A percentile compares a stretch with the other conserved stretches of the same genome.
Evolutionary conservation across 2,888 invertebrate genomes (phyloP).

Genomic region (Phanerotoma sp.): DNA sequence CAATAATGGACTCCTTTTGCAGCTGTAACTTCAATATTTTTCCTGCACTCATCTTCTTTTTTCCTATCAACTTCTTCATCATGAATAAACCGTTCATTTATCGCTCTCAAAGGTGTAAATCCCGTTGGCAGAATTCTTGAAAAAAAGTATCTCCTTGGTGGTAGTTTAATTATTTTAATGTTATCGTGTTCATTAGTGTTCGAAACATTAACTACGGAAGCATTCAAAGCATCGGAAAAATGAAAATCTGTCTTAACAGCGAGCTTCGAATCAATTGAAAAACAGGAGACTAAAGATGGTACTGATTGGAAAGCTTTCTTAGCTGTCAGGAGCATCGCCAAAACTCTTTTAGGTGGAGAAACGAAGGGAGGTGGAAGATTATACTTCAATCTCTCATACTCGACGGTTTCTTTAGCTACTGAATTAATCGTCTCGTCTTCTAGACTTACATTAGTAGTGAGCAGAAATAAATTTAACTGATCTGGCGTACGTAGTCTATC

Average conservation of each 20-base stretch:
- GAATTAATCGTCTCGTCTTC: constrained; percentile 28
- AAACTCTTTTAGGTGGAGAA: constrained; percentile 42
- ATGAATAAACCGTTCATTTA: constrained; percentile 46
- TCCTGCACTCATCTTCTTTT: too few species aligned
- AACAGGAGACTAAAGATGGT: constrained; percentile 51
- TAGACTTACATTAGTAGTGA: constrained; percentile 46
- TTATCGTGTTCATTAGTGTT: constrained; percentile 12
- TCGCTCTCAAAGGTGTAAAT: constrained; percentile 49
- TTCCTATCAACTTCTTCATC: constrained; percentile 24
- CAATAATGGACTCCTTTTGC: constrained; percentile 8
- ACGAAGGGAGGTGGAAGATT: constrained; percentile 49
- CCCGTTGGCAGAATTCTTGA: constrained; percentile 44
- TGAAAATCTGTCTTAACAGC: constrained; percentile 42
- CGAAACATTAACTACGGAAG: constrained; percentile 22
- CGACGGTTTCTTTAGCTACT: constrained; percentile 32
- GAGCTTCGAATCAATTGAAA: constrained; percentile 51
- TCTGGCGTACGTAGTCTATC: constrained; percentile 44
- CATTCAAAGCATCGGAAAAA: constrained; percentile 7
- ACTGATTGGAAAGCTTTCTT: constrained; percentile 49
- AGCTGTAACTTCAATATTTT: neutral
- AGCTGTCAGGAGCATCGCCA: constrained; percentile 45
- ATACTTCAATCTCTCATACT: constrained; percentile 48
- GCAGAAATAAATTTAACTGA: constrained; percentile 45
- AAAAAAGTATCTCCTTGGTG: constrained; percentile 45
- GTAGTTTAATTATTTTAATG: constrained; percentile 48